Evolutionary conservation across 2,113 vertebrate genomes (phyloP).

Genomic region (Silurus asotus): DNA sequence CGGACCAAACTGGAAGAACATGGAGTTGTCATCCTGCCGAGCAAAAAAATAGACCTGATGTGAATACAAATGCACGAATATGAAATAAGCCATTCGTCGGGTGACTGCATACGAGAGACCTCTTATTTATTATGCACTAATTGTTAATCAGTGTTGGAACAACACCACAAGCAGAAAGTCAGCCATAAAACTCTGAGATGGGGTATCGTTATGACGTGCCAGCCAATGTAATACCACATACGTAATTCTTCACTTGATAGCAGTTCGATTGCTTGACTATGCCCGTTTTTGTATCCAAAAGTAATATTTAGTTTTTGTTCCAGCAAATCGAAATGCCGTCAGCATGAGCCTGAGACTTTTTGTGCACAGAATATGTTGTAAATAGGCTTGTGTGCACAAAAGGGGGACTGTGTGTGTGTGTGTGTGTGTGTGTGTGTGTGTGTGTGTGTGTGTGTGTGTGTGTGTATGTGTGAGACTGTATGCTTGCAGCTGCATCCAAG

Average conservation of each 20-base stretch:
- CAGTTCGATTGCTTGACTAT: neutral
- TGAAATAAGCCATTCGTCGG: neutral
- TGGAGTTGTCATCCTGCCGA: constrained; percentile 92
- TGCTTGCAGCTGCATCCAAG: constrained; percentile 33
- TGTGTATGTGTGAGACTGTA: neutral
- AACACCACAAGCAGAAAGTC: constrained; percentile 16
- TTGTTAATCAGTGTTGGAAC: constrained; percentile 28
- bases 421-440: neutral
- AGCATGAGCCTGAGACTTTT: neutral
- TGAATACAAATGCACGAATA: constrained; percentile 64
- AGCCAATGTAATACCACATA: neutral
- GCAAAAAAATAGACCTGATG: constrained; percentile 58
- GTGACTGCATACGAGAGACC: neutral
- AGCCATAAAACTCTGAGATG: neutral
- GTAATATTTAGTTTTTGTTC: neutral
- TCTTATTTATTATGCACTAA: constrained; percentile 28
- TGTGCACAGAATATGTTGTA: constrained; percentile 24
- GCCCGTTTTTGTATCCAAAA: neutral
- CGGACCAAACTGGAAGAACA: constrained; percentile 99
- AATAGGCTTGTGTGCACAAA: constrained; percentile 2
- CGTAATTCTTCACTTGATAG: neutral
- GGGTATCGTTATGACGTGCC: no score
- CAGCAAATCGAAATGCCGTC: neutral
- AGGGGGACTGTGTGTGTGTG: neutral
- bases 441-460: constrained; percentile 11